Base-by-base conservation (phyloP, 2,888 invertebrate species). In the Dermolepida albohirtum region DNA sequence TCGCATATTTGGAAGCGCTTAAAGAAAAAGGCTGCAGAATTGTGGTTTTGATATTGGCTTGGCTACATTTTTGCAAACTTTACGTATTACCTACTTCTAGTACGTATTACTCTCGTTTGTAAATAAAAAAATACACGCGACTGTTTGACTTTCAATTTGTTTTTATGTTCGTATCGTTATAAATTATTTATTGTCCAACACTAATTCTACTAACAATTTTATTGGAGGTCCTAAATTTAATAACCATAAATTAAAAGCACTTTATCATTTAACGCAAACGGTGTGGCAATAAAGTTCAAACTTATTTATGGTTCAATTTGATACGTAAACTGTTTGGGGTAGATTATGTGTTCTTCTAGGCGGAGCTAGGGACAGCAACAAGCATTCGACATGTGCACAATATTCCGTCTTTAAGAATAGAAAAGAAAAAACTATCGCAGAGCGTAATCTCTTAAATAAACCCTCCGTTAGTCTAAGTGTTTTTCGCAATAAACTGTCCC, bases 401-500 rank as follows among this genome's bases (percentile, higher is more conserved):
- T 34, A 49, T 50, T 34, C 41, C 10, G 41, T 49, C 16, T 47
- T 44, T 27, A 55, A 14, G 22, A 16, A 57, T 40, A 49, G 41
- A 43, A 34, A 47, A 39, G 54, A 75, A 73, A 76, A 74, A 77
- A 77, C 77, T 78, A 78, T 77, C 77, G 72, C 72, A 74, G 76
- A 76, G 74, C 76, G 78, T 76, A 79, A 79, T 79, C 77, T 78
- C 76, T 77, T 79, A 78, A 79, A 79, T 79, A 79, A 77, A 77
- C 74, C 72, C 76, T 72, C 73, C 71, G 73, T 76, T 75, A 74
- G 75, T 74, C 76, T 78, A 80, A 80, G 78, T 79, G 78, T 79
- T 79, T 80, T 80, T 78, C 77, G 79, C 78, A 76, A 79, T 80
- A 80, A 80, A 79, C 77, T 77, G 76, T 74, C 78, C 57, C 57